A percentile compares a stretch with the other conserved stretches of the same genome.
These are phyloP conservation scores for Agriopis leucophaearia DNA, from an alignment of 2,888 invertebrate genomes.

Conservation along the genomic window DNA sequence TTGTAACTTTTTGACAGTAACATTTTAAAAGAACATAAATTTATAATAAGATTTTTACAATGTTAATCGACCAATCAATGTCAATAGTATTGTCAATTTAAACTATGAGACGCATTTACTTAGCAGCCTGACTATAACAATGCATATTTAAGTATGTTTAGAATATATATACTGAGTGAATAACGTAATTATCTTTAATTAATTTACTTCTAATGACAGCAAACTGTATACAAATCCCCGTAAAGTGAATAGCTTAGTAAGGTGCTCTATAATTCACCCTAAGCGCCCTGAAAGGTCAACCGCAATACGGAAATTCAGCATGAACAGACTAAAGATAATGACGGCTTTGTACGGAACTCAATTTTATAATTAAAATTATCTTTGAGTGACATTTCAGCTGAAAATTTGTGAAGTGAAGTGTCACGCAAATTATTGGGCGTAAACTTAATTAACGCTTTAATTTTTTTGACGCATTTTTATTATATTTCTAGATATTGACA, in stretches of 20 bases:
- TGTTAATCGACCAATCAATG: no score
- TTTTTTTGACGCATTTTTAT: background rate
- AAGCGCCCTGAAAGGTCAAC: background rate
- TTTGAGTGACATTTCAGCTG: background rate
- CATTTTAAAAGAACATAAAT: no score
- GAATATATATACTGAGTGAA: no score
- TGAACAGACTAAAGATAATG: background rate
- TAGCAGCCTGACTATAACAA: no score
- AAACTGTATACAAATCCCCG: background rate
- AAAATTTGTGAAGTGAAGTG: background rate
- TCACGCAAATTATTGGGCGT: background rate
- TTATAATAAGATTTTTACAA: no score
- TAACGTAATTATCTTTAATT: no score
- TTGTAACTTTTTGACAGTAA: no score
- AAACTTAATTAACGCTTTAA: background rate
- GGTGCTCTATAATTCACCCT: background rate
- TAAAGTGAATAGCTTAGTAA: constrained; percentile 1
- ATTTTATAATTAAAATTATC: background rate
- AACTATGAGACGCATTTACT: no score
- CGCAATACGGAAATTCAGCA: background rate
- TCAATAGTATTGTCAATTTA: no score
- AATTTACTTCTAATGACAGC: background rate
- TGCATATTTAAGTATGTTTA: no score
- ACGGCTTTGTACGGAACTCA: background rate
- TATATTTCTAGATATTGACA: background rate